Base-by-base conservation (phyloP, 2,888 invertebrate species). In the Blastobasis lacticolella region DNA sequence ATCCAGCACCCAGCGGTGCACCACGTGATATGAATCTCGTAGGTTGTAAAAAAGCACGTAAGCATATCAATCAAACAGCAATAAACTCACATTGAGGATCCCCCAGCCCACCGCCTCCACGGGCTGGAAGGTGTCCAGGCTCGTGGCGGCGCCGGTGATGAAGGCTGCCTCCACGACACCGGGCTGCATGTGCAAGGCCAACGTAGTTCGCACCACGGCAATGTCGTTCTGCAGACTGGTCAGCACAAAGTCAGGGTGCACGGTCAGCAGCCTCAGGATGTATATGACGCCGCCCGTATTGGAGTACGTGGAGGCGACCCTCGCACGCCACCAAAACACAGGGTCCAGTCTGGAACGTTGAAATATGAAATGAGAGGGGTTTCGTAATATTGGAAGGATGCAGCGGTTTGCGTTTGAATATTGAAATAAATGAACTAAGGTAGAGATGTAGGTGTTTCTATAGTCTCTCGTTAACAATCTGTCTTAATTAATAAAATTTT, bases 71-170 rank as follows among this genome's bases (percentile, higher is more conserved):
- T 23, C 23, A 23, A 23, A 23, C 23, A 23, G 23, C n/a, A n/a
- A n/a, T n/a, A 23, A 23, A 23, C 70, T 74, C 61, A 82, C 83
- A 48, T 70, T 64, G 1, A 64, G 63, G 5, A 67, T 70, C 4
- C 84, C 85, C 81, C 81, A 86, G 51, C 85, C 86, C 43, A 82
- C 75, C 46, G 77, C 85, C 52, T 53, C 59, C 0, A 85, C 71
- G 0, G 41, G 46, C 50, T 75, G 70, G 41, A 71, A 70, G 5
- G 54, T 61, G 1, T 50, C 48, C 23, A 81, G 63, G 0, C 57
- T 50, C 47, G 74, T 77, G 0, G 67, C 69, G 0, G 63, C 54
- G 0, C 81, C 84, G 4, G 71, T 71, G 1, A 86, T 58, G 40
- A 54, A 62, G 0, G 78, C 83, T 0, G 66, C 54, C 48, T 71